Conservation (phyloP, 2,888 invertebrate species). For the Watsonalla binaria region DNA sequence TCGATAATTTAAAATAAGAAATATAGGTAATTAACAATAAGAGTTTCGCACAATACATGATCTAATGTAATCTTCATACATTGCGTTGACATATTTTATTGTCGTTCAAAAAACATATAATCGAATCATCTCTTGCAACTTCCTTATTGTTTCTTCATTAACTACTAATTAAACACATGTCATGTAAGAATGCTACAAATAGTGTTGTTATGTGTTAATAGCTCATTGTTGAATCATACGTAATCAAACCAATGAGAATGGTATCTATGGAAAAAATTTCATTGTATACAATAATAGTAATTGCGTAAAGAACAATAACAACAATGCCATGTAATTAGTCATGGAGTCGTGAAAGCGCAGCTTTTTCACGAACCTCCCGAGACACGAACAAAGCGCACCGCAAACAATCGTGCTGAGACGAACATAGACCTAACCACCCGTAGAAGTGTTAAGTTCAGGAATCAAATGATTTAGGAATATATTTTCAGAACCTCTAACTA, state of each 20-base stretch:
- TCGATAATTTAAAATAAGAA: no score
- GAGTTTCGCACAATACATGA: no score
- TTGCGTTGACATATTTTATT: no score
- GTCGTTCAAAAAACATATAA: no score
- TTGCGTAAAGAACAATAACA: slow-evolving; percentile 48
- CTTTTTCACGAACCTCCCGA: slow-evolving; percentile 45
- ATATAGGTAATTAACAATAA: no score
- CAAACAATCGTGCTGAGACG: slow-evolving; percentile 41
- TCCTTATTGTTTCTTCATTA: no score
- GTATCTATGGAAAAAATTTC: background rate
- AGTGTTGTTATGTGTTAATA: slow-evolving; percentile 9
- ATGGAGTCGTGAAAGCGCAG: slow-evolving; percentile 59
- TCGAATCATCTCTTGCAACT: no score
- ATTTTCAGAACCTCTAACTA: no score
- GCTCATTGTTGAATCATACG: slow-evolving; percentile 10
- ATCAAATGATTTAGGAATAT: background rate
- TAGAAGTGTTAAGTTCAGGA: slow-evolving; percentile 6
- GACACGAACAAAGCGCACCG: slow-evolving; percentile 45
- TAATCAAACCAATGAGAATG: slow-evolving; percentile 13
- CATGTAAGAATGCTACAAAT: slow-evolving; percentile 5
- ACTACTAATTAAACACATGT: background rate
- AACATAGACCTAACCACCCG: slow-evolving; percentile 19
- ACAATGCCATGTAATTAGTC: slow-evolving; percentile 37
- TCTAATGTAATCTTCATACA: no score
- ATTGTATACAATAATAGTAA: slow-evolving; percentile 8